Evolutionary conservation across 2,797 vertebrate genomes (phyloP).

Genomic region (Acomys russatus): DNA sequence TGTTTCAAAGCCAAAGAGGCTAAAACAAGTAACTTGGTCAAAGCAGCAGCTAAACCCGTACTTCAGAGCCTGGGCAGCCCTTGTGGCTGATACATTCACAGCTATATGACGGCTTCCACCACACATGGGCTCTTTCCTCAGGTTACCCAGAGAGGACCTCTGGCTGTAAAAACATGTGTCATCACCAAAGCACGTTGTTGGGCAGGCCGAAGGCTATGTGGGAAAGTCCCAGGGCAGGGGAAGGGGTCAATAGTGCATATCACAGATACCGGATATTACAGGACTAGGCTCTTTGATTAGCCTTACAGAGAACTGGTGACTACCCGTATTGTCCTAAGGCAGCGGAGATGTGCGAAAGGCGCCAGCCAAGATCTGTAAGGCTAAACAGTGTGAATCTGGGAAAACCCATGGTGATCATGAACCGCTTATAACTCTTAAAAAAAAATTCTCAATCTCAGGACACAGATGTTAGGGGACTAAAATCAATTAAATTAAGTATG

Average conservation of each 20-base stretch:
- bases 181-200: not conserved
- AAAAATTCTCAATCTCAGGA: not conserved
- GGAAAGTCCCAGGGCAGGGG: not conserved
- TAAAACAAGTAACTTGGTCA: not conserved
- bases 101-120: not conserved
- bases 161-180: not conserved
- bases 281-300: not conserved
- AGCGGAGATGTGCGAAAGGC: not conserved
- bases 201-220: not conserved
- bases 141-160: not conserved
- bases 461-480: not conserved
- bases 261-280: not conserved
- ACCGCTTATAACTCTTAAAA: not conserved
- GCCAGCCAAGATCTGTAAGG: not conserved
- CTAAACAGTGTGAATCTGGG: not conserved
- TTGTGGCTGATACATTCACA: too few relatives aligned
- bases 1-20: not conserved
- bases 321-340: not conserved
- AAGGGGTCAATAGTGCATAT: not conserved
- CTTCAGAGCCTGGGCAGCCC: not conserved
- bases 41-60: not conserved
- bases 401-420: not conserved
- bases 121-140: not conserved
- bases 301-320: not conserved
- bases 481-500: not conserved